Evolutionary conservation across 2,113 vertebrate genomes (phyloP), one percentile per base, ranked within the genome.

Genomic region (Oncorhynchus mykiss): DNA sequence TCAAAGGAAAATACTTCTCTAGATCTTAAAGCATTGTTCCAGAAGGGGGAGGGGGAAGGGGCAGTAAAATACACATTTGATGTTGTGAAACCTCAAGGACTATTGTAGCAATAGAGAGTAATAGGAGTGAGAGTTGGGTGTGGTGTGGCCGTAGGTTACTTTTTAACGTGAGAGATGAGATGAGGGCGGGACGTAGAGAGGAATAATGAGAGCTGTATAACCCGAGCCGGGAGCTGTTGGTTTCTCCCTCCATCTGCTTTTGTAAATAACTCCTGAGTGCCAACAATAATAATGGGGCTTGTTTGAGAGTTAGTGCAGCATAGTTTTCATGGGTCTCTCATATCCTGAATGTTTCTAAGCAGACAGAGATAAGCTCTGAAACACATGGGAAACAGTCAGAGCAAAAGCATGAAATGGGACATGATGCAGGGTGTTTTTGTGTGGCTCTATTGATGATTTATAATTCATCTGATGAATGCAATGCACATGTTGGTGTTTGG

Each of bases 1-100:
- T 83, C 78, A 83, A 67, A 82, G 45, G 68, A 75, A 78, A 77
- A 82, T 70, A 70, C 73, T 76, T 85, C 45, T 67, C 29, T 31
- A 3, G 45, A 76, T 72, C 67, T 57, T 72, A 70, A 64, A 74
- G 20, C 18, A 54, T 75, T n/a, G 27, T n/a, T 69, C 1, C 25
- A 27, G 14, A 31, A 57, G 20, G 34, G 3, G 49, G 9, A 45
- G 70, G 67, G 57, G 16, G 66, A 13, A 13, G 59, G 34, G 31
- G 25, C 31, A 31, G 31, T 5, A 70, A 54, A 59, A 70, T 70
- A 70, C 13, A 18, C 68, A 39, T 24, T 12, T 31, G 39, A 54
- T 49, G 70, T 59, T 16, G 12, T 65, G 60, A 34, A 67, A 5
- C 9, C 22, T 54, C 48, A 6, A 73, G 48, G 68, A 24, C 59